Base-by-base conservation (phyloP, 2,113 vertebrate genomes). In the Alouatta palliata region DNA sequence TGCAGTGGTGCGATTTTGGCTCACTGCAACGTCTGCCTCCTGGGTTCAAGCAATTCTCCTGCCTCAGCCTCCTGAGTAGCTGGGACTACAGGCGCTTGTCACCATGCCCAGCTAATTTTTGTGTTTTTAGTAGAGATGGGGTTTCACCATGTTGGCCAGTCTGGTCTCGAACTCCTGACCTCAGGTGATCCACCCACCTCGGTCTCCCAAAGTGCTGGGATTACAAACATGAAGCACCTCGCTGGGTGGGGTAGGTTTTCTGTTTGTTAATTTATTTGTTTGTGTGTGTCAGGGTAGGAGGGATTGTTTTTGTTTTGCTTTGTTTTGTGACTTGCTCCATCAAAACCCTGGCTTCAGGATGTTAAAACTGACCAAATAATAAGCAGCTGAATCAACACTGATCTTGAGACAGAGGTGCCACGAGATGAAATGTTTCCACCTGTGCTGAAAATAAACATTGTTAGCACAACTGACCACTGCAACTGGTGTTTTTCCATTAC, bases 351-450 rank as follows among this genome's bases (percentile, higher is more conserved):
- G 40, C 66, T 92, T 92, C 52, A 21, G 6, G 40, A 23, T 92
- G n/a, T 97, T 89, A 64, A 45, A 80, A 95, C 21, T 37, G 71
- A 84, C 87, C 56, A 91, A 61, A 71, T 77, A 61, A 94, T 66
- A 58, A 87, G 9, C 68, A 89, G 37, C 84, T 45, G 35, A 93
- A 45, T 64, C 20, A 45, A 25, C 19, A 16, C 49, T 68, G 91
- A 23, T 56, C 73, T 37, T 70, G 49, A 88, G 79, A 45, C 49
- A 6, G 2, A 73, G 45, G 10, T 47, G 11, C 37, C 81, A 17
- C 21, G 40, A 37, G 75, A 75, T 52, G 16, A 20, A 37, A 16
- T 43, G 75, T 68, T 77, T 68, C 45, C 32, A n/a, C 21, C 35
- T 17, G 27, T 84, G 45, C 49, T 43, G 52, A 49, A 91, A 95